A percentile compares a stretch with the other conserved stretches of the same genome.
Conservation (phyloP, 1,140 invertebrate genomes). For the Thereuonema tuberculata region DNA sequence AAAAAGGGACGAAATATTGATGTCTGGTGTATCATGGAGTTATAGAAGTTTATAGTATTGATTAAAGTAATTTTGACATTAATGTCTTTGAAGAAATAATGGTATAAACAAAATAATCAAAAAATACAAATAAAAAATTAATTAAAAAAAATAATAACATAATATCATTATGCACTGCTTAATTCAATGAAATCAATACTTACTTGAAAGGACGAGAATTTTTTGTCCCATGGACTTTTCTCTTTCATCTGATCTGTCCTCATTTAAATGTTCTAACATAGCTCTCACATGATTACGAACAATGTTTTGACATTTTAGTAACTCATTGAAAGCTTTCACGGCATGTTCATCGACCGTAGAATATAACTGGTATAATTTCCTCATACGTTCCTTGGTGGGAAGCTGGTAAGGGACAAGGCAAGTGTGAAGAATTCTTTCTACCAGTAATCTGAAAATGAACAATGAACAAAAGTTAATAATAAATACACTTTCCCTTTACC, state of each 20-base stretch:
- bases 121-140: no score
- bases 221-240: conserved; percentile 17
- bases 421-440: conserved; percentile 88
- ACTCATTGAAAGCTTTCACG: conserved; percentile 84
- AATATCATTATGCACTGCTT: no score
- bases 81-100: no score
- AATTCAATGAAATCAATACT: conserved; percentile 35
- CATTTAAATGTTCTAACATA: conserved; percentile 58
- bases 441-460: conserved; percentile 59
- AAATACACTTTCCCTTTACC: conserved; percentile 8
- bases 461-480: conserved; percentile 15
- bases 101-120: no score
- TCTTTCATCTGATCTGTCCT: conserved; percentile 17
- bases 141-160: no score
- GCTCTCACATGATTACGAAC: conserved; percentile 69
- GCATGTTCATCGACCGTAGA: conserved; percentile 90
- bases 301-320: conserved; percentile 70
- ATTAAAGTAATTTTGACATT: no score
- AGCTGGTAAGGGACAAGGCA: conserved; percentile 88
- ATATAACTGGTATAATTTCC: conserved; percentile 79
- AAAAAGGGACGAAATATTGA: no score
- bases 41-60: no score
- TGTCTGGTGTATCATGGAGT: no score
- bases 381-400: conserved; percentile 75
- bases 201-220: conserved; percentile 18